Evolutionary conservation across 2,113 vertebrate genomes (phyloP), one percentile per base, ranked within the genome.

Genomic region (Harpagus bidentatus): DNA sequence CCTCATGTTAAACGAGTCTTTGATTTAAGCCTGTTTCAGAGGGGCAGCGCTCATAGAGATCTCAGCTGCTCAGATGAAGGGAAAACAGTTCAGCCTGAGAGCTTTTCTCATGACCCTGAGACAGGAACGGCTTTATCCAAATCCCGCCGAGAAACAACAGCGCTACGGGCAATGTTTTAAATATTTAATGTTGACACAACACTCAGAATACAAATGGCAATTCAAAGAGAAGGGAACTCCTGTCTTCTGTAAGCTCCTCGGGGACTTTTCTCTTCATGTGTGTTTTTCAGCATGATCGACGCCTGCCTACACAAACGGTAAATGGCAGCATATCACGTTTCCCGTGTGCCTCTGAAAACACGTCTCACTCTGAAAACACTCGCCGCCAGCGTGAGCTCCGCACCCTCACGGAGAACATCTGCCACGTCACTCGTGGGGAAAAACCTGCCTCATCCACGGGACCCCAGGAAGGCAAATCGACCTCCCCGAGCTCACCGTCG

Each of bases 131-230:
- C 86, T 91, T 89, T 87, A 85, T 86, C 91, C 86, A 56, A 89
- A 86, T 48, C 66, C 83, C 80, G 16, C 32, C 0, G 4, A 50
- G 53, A 53, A 95, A 72, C 81, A 92, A 71, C 58, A 97, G 66
- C 10, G 86, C 96, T 67, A 52, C 76, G 71, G 90, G 91, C 86
- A 48, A 74, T 13, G 47, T 21, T 71, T 88, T 95, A 90, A 92
- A 81, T 90, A 82, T 93, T 86, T 91, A 81, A 88, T 76, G 85
- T 69, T 92, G 85, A 96, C 91, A 94, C 62, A 82, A 73, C 74
- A 80, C 88, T 94, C 13, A 0, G 91, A 92, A 95, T 84, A 95
- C 80, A 83, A 92, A 93, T 13, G 76, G 55, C 76, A 71, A 82
- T 45, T 95, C 91, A 91, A 89, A 91, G 70, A 29, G 81, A 82